Conservation (phyloP, 2,113 vertebrate species). For the Catharus bicknelli region DNA sequence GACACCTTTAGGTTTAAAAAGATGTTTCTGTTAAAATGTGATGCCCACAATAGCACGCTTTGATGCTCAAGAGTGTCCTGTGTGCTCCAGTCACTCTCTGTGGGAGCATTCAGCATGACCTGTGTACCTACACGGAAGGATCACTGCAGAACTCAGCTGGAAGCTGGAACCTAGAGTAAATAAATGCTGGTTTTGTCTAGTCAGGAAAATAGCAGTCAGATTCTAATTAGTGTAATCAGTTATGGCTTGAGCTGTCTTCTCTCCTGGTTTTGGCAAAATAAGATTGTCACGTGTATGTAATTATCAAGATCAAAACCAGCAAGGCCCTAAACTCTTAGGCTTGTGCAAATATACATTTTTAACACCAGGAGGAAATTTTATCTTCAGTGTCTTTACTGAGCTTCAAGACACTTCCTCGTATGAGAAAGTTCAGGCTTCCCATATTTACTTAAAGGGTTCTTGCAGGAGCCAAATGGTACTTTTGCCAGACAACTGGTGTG, state of each 20-base stretch:
- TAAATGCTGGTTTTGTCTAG: neutral
- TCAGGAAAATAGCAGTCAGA: neutral
- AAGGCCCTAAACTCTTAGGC: neutral
- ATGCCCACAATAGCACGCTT: rapidly evolving
- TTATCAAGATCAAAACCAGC: neutral
- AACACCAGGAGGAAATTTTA: neutral
- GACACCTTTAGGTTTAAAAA: neutral
- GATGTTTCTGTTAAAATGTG: neutral
- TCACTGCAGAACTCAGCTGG: neutral
- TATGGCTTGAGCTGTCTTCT: neutral
- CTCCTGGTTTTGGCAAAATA: neutral
- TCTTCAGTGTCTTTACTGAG: neutral
- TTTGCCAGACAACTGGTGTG: neutral
- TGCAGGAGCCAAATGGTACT: neutral
- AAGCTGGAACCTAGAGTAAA: neutral
- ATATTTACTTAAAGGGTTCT: neutral
- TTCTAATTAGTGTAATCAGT: neutral
- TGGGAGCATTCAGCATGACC: neutral
- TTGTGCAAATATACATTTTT: neutral
- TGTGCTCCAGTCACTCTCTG: neutral
- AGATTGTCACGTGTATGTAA: neutral
- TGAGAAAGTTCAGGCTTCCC: neutral
- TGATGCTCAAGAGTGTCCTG: neutral
- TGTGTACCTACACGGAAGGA: neutral
- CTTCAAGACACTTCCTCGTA: neutral